Conservation (phyloP, 2,888 invertebrate genomes). For the Perizoma flavofasciatum region DNA sequence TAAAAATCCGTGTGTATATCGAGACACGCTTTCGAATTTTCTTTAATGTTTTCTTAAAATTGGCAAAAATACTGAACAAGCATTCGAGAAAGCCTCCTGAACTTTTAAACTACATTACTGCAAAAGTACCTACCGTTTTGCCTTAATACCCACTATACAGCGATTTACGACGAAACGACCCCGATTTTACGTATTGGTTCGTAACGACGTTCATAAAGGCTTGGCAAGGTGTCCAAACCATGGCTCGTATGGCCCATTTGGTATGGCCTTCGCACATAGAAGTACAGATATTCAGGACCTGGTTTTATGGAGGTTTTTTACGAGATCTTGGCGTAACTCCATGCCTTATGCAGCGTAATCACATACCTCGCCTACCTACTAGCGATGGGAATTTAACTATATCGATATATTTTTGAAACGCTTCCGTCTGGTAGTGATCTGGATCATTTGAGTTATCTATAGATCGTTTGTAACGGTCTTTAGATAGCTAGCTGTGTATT, state of each 20-base stretch:
- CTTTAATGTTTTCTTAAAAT: too few species aligned
- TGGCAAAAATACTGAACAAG: too few species aligned
- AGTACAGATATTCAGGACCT: constrained; percentile 40
- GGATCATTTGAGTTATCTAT: too few species aligned
- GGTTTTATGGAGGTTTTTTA: constrained; percentile 46
- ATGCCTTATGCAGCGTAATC: constrained; percentile 34
- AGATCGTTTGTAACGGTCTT: too few species aligned
- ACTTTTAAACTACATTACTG: too few species aligned
- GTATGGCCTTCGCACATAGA: constrained; percentile 31
- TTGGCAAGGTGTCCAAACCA: constrained; percentile 37
- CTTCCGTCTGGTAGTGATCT: too few species aligned
- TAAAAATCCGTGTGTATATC: too few species aligned
- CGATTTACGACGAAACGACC: constrained; percentile 17
- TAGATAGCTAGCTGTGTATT: too few species aligned
- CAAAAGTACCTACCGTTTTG: neutral
- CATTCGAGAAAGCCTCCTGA: too few species aligned
- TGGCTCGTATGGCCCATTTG: constrained; percentile 19
- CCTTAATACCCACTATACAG: constrained; percentile 16
- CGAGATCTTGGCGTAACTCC: constrained; percentile 40
- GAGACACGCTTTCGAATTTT: too few species aligned
- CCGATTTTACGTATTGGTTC: constrained; percentile 32
- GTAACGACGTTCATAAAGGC: constrained; percentile 29
- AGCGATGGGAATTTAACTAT: constrained; percentile 31
- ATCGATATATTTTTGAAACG: constrained; percentile 18
- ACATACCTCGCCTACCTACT: constrained; percentile 22